These are phyloP conservation scores for Gavialis gangeticus DNA, from an alignment of 2,113 vertebrate species.

Conservation along the genomic window DNA sequence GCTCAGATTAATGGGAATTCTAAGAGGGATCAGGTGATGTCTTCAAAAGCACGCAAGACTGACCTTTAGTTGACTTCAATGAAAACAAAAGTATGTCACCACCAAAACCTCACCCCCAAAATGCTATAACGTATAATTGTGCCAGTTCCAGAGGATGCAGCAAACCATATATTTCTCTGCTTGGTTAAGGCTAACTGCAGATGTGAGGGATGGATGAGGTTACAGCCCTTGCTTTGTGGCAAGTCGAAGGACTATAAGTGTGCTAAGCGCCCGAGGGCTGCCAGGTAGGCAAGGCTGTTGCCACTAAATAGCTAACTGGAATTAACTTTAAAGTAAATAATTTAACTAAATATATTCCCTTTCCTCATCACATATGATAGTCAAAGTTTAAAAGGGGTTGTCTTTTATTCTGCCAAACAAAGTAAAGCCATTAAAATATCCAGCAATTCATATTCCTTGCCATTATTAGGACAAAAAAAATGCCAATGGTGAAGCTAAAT, in stretches of 20 bases:
- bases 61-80: neutral
- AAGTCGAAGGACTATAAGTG: neutral
- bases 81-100: no score
- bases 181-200: neutral
- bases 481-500: fast-evolving
- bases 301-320: neutral
- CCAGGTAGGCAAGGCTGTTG: neutral
- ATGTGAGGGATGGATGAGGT: neutral
- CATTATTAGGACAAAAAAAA: neutral
- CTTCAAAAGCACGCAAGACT: fast-evolving
- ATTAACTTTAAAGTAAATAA: neutral
- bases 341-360: neutral
- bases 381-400: neutral
- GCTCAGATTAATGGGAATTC: neutral
- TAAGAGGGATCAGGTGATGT: neutral
- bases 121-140: neutral
- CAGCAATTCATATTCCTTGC: neutral
- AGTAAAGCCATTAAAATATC: neutral
- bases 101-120: no score
- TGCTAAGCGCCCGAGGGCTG: neutral
- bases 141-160: fast-evolving
- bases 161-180: neutral
- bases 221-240: neutral
- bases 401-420: neutral
- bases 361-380: neutral